Percentiles rank a stretch among this genome's conserved stretches.
Evolutionary conservation across 2,113 vertebrate species (phyloP).

Genomic region (Silurus asotus): DNA sequence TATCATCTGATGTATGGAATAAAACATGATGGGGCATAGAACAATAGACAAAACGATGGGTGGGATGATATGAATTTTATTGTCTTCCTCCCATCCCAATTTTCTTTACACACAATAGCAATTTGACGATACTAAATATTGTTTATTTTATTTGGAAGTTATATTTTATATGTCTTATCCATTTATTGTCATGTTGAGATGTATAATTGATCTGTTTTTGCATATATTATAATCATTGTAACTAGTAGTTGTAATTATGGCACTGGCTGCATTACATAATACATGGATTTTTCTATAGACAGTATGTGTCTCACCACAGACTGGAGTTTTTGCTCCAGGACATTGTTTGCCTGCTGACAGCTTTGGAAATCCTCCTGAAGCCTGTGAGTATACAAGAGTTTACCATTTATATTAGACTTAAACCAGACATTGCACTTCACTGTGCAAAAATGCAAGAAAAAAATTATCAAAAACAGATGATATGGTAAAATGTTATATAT

Average conservation of each 20-base stretch:
- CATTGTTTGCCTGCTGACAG: conserved; percentile 64
- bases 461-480: background rate
- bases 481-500: background rate
- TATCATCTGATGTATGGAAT: background rate
- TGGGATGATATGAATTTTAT: background rate
- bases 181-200: background rate
- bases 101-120: background rate
- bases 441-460: background rate
- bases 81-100: background rate
- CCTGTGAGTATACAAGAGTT: conserved; percentile 57
- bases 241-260: background rate
- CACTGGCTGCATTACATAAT: background rate
- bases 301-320: conserved; percentile 67
- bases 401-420: background rate
- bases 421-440: background rate
- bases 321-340: conserved; percentile 72
- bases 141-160: background rate
- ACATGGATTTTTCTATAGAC: background rate
- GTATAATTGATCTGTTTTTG: background rate
- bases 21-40: background rate
- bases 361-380: conserved; percentile 71
- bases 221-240: background rate
- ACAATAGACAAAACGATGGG: background rate
- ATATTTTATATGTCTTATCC: background rate
- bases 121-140: background rate